Evolutionary conservation across 1,140 invertebrate species (phyloP).

Genomic region (Lasioglossum baleicum): DNA sequence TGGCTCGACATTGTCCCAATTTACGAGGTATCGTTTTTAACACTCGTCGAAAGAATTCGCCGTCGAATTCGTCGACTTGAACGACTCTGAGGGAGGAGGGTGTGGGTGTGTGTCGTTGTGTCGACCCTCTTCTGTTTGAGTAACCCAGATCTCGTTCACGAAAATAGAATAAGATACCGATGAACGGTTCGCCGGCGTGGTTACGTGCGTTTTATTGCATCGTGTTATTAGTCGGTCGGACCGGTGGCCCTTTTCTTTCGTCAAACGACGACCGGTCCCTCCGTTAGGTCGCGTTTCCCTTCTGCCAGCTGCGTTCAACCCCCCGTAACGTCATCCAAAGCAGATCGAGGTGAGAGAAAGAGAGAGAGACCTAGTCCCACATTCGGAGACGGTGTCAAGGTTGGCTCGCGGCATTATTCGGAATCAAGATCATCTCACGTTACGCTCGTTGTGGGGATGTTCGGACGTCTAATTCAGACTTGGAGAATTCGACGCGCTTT

Average conservation of each 20-base stretch:
- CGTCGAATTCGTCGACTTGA: too few relatives aligned
- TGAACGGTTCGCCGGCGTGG: conserved; percentile 47
- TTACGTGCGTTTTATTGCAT: conserved; percentile 59
- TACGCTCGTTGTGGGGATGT: background rate
- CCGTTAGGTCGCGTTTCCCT: background rate
- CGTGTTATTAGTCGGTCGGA: conserved; percentile 51
- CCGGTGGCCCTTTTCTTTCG: background rate
- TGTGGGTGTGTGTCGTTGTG: conserved; percentile 48
- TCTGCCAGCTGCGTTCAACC: too few relatives aligned
- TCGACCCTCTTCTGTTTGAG: conserved; percentile 58
- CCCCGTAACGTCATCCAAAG: background rate
- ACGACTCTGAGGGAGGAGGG: background rate
- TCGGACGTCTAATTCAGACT: too few relatives aligned
- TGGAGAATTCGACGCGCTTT: background rate
- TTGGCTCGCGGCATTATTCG: conserved; percentile 29
- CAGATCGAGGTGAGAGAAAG: background rate
- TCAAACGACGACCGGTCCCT: background rate
- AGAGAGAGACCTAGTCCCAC: conserved; percentile 31
- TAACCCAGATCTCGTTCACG: conserved; percentile 73
- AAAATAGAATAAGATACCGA: conserved; percentile 72
- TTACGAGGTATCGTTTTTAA: background rate
- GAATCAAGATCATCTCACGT: conserved; percentile 40
- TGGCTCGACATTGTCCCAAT: background rate
- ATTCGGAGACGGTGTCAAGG: conserved; percentile 48
- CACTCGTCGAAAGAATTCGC: background rate